These are phyloP conservation scores for Rhabdomys dilectus DNA, from an alignment of 2,113 vertebrate genomes.

Conservation along the genomic window DNA sequence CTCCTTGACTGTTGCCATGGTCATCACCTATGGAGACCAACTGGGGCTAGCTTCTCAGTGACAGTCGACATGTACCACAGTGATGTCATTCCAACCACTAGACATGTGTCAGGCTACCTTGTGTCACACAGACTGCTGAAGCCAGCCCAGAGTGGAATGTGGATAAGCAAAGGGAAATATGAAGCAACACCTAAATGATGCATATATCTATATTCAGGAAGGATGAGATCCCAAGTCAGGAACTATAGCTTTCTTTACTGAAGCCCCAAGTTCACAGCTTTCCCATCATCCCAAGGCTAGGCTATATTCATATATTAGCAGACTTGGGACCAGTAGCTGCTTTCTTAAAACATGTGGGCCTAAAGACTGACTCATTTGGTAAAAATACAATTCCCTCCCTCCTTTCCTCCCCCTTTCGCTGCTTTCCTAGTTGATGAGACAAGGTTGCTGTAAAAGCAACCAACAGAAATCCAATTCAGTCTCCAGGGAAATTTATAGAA, in stretches of 20 bases:
- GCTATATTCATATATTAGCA: neutral
- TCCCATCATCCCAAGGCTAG: neutral
- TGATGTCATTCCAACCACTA: neutral
- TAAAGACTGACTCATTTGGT: neutral
- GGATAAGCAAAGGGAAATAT: neutral
- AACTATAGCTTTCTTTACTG: neutral
- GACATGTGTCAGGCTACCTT: neutral
- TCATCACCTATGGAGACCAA: neutral
- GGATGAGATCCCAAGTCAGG: neutral
- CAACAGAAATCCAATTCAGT: conserved; percentile 77
- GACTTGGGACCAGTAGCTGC: neutral
- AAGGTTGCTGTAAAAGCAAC: conserved; percentile 77
- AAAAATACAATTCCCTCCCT: neutral
- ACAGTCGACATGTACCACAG: neutral
- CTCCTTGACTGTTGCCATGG: neutral
- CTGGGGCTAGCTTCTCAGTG: no score
- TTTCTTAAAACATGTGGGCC: neutral
- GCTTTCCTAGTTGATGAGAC: conserved; percentile 39
- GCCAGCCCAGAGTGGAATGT: neutral
- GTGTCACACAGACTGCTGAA: neutral
- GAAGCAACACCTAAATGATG: neutral
- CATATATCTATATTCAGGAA: neutral
- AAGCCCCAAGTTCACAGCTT: neutral
- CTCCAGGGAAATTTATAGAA: conserved; percentile 77
- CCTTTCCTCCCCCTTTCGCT: no score